Conservation (phyloP, 2,113 vertebrate genomes). For the Istiophorus platypterus region DNA sequence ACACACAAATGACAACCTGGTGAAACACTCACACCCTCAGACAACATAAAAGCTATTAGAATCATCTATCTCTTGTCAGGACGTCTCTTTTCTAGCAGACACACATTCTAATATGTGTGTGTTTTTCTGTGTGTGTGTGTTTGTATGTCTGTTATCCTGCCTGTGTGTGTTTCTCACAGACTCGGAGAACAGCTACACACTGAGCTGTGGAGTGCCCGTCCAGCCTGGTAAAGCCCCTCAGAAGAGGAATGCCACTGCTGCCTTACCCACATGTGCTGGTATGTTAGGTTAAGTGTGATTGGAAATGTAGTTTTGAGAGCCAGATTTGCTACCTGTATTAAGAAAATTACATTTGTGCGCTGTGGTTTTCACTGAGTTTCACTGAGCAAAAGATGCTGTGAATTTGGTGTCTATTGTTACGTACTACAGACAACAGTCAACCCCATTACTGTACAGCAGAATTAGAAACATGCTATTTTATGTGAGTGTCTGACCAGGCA, state of each 20-base stretch:
- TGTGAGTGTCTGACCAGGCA: no score
- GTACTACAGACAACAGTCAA: no score
- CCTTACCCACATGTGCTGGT: conserved; percentile 88
- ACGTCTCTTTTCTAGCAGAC: background rate
- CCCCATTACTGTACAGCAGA: no score
- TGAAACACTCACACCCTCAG: background rate
- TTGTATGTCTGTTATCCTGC: conserved; percentile 9
- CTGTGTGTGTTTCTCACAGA: conserved; percentile 81
- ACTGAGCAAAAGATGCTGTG: no score
- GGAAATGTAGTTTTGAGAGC: background rate
- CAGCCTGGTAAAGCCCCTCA: conserved; percentile 85
- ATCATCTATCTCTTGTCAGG: background rate
- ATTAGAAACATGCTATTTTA: no score
- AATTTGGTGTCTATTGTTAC: no score
- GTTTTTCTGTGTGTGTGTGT: conserved; percentile 40
- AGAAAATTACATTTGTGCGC: no score
- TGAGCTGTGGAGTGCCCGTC: conserved; percentile 91
- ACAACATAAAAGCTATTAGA: background rate
- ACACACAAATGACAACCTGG: background rate
- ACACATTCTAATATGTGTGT: conserved; percentile 4
- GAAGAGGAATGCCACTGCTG: conserved; percentile 85
- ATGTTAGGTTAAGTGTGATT: conserved; percentile 35
- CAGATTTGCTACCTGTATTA: background rate
- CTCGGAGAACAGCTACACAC: conserved; percentile 92
- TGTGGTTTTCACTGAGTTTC: no score